Base-by-base conservation (phyloP, 23 tunicate species). In the Oikopleura vanhoeffeni region DNA sequence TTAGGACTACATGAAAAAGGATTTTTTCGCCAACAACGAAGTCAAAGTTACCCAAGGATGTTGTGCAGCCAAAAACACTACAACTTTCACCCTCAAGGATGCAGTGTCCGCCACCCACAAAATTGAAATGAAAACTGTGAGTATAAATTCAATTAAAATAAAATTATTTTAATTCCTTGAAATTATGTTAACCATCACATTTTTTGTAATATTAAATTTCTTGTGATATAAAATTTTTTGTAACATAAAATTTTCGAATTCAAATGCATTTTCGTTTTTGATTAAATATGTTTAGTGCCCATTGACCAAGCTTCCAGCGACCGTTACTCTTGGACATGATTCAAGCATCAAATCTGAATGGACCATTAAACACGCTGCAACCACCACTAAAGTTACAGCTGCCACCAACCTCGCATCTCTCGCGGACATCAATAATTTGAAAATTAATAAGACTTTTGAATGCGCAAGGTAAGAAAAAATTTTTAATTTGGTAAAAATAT, bases 241-340 rank as follows among this genome's bases (percentile, higher is more conserved):
- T n/a, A n/a, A n/a, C n/a, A n/a, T n/a, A n/a, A n/a, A n/a, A n/a
- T n/a, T n/a, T n/a, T n/a, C n/a, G n/a, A n/a, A n/a, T n/a, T n/a
- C n/a, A n/a, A n/a, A n/a, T 8, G 60, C 18, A 8, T 49, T 49
- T 49, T 49, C 18, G 8, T 18, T 18, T 49, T 8, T 8, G 18
- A 8, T 49, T 8, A 49, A 49, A 32, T 30, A 71, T 18, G 4
- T 24, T 71, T 71, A 71, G 79, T 71, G 79, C 32, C 27, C 79
- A 2, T 71, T 13, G 34, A 71, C 79, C 79, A 71, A 71, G 79
- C 79, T 71, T 28, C 79, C 79, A 28, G 35, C 79, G 38, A 71
- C 34, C 4, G 35, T 71, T 38, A 71, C 27, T 2, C 38, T 71
- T 4, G 79, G 79, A 3, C 32, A 33, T 24, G 2, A 33, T 30